These are phyloP conservation scores for Pagetopsis macropterus DNA, from an alignment of 2,797 vertebrate species.

Conservation along the genomic window DNA sequence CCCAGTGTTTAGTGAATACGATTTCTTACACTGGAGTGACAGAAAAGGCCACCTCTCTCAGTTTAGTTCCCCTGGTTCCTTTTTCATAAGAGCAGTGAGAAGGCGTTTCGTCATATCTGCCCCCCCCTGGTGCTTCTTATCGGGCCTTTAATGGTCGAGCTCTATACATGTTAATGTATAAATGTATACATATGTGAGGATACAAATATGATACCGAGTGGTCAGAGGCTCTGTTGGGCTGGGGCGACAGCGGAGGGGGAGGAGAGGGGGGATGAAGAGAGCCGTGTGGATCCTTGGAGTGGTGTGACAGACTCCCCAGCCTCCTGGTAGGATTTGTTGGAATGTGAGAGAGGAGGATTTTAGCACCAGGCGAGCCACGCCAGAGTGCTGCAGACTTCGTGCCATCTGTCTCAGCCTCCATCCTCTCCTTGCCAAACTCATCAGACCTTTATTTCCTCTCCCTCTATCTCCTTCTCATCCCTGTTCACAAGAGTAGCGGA, in stretches of 20 bases:
- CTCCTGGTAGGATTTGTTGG: constrained; percentile 90
- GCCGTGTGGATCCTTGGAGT: constrained; percentile 76
- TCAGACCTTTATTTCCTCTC: constrained; percentile 85
- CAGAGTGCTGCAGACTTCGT: constrained; percentile 88
- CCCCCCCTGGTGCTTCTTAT: constrained; percentile 50
- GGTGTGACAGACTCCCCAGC: constrained; percentile 86
- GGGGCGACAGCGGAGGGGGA: constrained; percentile 29
- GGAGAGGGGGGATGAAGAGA: constrained; percentile 54
- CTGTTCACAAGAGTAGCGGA: constrained; percentile 85
- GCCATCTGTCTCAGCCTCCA: constrained; percentile 89
- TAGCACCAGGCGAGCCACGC: constrained; percentile 87
- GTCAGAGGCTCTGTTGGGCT: constrained; percentile 74
- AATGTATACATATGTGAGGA: constrained; percentile 51
- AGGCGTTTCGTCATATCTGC: constrained; percentile 39
- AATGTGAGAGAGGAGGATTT: constrained; percentile 90
- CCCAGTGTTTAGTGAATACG: constrained; percentile 71
- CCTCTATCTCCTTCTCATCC: constrained; percentile 83
- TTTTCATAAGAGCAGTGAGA: constrained; percentile 36
- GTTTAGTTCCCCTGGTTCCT: constrained; percentile 38
- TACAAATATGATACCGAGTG: constrained; percentile 57
- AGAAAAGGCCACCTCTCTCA: constrained; percentile 69
- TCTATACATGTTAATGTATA: constrained; percentile 50
- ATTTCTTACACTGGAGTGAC: constrained; percentile 72
- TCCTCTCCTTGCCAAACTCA: constrained; percentile 85
- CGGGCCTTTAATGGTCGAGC: constrained; percentile 44